Percentiles rank a stretch among this genome's conserved stretches.
phyloP scores from a whole-genome alignment of 2,888 invertebrate genomes.

The Thereva unica region DNA sequence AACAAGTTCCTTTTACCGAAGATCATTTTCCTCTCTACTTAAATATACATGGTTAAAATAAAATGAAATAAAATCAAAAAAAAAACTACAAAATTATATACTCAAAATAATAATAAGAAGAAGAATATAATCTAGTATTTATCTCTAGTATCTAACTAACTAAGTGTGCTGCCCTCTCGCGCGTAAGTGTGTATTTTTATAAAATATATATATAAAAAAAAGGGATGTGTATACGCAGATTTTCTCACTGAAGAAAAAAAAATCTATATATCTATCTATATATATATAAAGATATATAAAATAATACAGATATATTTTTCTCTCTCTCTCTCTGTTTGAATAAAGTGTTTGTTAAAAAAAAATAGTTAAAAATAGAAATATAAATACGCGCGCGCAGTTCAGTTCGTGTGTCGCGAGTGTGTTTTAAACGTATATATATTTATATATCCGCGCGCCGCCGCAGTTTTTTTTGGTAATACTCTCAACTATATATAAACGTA shows the following conservation, averaged over 20 bases:
- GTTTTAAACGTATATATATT: constrained; percentile 19
- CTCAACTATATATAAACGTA: constrained; percentile 12
- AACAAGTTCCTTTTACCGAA: constrained; percentile 17
- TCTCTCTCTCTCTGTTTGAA: constrained; percentile 9
- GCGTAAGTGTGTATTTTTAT: too few relatives aligned
- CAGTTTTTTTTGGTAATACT: constrained; percentile 25
- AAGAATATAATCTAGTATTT: too few relatives aligned
- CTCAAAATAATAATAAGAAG: too few relatives aligned
- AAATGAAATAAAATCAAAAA: constrained; percentile 21
- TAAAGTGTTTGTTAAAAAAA: constrained; percentile 28
- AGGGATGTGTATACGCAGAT: constrained; percentile 26
- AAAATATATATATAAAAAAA: neutral
- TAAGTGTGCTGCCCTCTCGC: too few relatives aligned
- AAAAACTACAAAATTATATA: constrained; percentile 3
- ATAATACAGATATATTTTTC: too few relatives aligned
- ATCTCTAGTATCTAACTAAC: too few relatives aligned
- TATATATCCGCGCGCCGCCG: constrained; percentile 12
- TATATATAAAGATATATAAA: too few relatives aligned
- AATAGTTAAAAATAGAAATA: constrained; percentile 39
- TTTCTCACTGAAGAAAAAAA: constrained; percentile 11
- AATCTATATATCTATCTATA: too few relatives aligned
- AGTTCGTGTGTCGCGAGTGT: constrained; percentile 42
- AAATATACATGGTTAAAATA: constrained; percentile 9
- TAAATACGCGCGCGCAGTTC: constrained; percentile 20
- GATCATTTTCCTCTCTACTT: constrained; percentile 33